Percentiles rank a stretch among this genome's conserved stretches.
These are phyloP conservation scores for Alloplasta piceator DNA, from an alignment of 2,888 invertebrate genomes.

Conservation along the genomic window DNA sequence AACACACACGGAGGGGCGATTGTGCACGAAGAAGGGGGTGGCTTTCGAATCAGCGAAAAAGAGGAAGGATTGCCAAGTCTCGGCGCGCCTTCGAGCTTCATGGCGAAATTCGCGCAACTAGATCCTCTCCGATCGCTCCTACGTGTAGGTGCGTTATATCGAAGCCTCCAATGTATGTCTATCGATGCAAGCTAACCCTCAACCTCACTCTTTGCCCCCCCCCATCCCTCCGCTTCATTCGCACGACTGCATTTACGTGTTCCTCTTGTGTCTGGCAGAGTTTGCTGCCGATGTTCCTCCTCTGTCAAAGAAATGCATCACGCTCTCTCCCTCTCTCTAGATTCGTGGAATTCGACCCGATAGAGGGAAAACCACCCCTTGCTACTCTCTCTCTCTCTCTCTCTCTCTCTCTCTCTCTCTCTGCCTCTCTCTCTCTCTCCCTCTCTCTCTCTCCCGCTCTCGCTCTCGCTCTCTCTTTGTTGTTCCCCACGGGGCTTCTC, in stretches of 20 bases:
- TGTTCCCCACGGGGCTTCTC: slow-evolving; percentile 45
- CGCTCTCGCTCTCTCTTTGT: slow-evolving; percentile 8
- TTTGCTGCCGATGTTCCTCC: slow-evolving; percentile 23
- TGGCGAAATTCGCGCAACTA: slow-evolving; percentile 5
- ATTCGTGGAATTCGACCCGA: slow-evolving; percentile 4
- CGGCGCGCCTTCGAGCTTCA: slow-evolving; percentile 29
- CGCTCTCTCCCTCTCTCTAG: neutral
- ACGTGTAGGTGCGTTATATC: slow-evolving; percentile 18
- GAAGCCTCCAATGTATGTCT: neutral
- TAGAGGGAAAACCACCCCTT: slow-evolving; percentile 29
- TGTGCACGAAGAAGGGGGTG: neutral
- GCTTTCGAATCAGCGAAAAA: slow-evolving; percentile 8
- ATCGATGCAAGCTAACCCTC: slow-evolving; percentile 47
- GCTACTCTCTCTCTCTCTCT: neutral
- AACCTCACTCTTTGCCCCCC: neutral
- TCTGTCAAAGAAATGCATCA: slow-evolving; percentile 35
- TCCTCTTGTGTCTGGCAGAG: neutral
- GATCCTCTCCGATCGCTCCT: slow-evolving; percentile 8
- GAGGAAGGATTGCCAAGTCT: slow-evolving; percentile 43
- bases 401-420: neutral
- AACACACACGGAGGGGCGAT: too few species aligned
- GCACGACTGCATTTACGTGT: slow-evolving; percentile 14
- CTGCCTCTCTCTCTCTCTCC: too few species aligned
- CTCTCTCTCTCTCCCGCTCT: slow-evolving; percentile 3
- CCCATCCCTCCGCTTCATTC: neutral